A percentile compares a stretch with the other conserved stretches of the same genome.
These are phyloP conservation scores for Crocidura indochinensis DNA, from an alignment of 2,797 vertebrate species.

Conservation along the genomic window DNA sequence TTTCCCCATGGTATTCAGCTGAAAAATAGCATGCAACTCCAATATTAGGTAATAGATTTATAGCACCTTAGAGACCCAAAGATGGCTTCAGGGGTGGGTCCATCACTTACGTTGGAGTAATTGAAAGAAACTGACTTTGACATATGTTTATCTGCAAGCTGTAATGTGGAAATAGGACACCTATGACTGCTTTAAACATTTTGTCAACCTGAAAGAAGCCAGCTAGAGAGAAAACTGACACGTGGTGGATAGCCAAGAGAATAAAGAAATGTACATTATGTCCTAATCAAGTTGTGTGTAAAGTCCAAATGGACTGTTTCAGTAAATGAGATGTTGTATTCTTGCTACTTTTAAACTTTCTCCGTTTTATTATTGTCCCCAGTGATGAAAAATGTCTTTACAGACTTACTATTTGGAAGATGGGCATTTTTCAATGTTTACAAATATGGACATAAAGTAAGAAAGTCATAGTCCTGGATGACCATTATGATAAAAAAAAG, in stretches of 20 bases:
- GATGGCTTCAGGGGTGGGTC: neutral
- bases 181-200: neutral
- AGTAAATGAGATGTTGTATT: neutral
- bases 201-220: neutral
- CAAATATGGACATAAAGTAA: neutral
- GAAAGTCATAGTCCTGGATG: neutral
- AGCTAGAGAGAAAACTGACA: neutral
- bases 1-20: neutral
- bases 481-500: neutral
- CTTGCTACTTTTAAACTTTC: neutral
- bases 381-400: conserved; percentile 3
- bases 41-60: neutral
- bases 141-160: neutral
- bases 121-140: neutral
- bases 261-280: neutral
- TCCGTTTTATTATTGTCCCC: neutral
- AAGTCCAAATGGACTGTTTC: neutral
- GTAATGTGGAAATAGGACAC: neutral
- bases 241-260: neutral
- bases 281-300: neutral
- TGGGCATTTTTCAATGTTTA: conserved; percentile 6
- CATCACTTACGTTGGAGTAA: neutral
- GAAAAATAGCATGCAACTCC: neutral
- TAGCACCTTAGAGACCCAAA: neutral
- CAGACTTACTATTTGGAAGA: conserved; percentile 31